Conservation (phyloP, 2,113 vertebrate genomes). For the Corythoichthys intestinalis region DNA sequence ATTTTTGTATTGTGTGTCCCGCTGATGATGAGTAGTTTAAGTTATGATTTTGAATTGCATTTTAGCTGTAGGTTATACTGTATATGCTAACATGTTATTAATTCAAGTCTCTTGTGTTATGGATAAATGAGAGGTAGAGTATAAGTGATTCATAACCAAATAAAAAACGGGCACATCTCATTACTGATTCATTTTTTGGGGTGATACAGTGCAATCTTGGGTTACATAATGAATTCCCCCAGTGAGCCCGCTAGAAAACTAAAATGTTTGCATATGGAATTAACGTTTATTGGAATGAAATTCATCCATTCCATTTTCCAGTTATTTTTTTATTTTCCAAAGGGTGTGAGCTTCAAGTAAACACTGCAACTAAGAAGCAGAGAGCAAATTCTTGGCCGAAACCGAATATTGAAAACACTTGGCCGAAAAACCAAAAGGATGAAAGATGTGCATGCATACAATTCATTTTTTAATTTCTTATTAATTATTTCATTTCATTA, state of each 20-base stretch:
- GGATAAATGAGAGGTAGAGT: constrained; percentile 9
- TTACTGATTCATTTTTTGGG: neutral
- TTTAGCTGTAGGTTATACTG: constrained; percentile 5
- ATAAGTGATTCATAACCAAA: constrained; percentile 14
- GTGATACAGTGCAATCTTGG: neutral
- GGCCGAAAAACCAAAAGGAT: too few relatives aligned
- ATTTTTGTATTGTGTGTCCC: constrained; percentile 44
- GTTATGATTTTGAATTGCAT: constrained; percentile 26
- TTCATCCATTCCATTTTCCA: too few relatives aligned
- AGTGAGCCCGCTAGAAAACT: too few relatives aligned
- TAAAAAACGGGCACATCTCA: constrained; percentile 16
- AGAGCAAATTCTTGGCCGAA: neutral
- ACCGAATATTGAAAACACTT: neutral
- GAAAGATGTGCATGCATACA: too few relatives aligned
- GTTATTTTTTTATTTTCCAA: neutral
- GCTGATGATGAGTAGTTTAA: constrained; percentile 42
- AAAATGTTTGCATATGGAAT: neutral
- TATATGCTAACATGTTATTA: neutral
- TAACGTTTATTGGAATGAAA: neutral
- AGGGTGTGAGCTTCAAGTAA: too few relatives aligned
- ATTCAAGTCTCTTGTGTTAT: constrained; percentile 6
- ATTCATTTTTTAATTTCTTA: too few relatives aligned
- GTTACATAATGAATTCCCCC: neutral
- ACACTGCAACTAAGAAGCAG: too few relatives aligned
- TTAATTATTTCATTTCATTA: too few relatives aligned